Percentiles rank a stretch among this genome's conserved stretches.
These are phyloP conservation scores for Stylophora pistillata DNA, from an alignment of 64 coral and sea anemone species.

Conservation along the genomic window DNA sequence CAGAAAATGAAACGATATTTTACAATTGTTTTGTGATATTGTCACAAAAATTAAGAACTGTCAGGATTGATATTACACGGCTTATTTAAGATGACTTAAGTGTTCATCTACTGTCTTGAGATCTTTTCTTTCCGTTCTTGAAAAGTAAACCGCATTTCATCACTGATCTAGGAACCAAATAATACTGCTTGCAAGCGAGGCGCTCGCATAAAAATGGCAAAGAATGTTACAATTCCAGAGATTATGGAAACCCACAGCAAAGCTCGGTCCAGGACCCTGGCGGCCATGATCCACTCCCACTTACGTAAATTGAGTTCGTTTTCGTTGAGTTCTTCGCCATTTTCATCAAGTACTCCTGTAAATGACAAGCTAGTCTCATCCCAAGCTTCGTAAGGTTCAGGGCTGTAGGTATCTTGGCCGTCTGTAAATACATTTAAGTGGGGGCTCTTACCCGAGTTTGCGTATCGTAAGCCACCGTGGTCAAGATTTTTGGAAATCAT, in stretches of 20 bases:
- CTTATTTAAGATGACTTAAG: too few species aligned
- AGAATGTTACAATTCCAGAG: slow-evolving; percentile 50
- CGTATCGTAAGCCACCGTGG: not conserved
- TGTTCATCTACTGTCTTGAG: not conserved
- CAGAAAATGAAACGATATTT: too few species aligned
- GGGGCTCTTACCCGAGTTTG: not conserved
- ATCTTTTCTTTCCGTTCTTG: not conserved
- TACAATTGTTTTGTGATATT: too few species aligned
- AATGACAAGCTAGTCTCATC: not conserved
- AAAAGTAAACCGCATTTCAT: too few species aligned
- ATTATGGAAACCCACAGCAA: slow-evolving; percentile 71
- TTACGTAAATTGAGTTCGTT: slow-evolving; percentile 63
- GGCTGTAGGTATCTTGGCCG: slow-evolving; percentile 16
- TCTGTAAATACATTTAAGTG: slow-evolving; percentile 4
- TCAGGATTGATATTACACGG: too few species aligned
- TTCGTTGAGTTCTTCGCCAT: slow-evolving; percentile 61
- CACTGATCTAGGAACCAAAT: not conserved
- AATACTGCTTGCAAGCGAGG: slow-evolving; percentile 50
- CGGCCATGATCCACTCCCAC: slow-evolving; percentile 75
- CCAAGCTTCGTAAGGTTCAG: not conserved
- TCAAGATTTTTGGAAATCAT: slow-evolving; percentile 21
- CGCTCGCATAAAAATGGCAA: slow-evolving; percentile 66
- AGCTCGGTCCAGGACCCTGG: slow-evolving; percentile 68
- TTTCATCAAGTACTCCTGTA: slow-evolving; percentile 56
- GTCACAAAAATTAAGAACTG: too few species aligned